Conservation (phyloP, 2,113 vertebrate species). For the Catharus minimus region DNA sequence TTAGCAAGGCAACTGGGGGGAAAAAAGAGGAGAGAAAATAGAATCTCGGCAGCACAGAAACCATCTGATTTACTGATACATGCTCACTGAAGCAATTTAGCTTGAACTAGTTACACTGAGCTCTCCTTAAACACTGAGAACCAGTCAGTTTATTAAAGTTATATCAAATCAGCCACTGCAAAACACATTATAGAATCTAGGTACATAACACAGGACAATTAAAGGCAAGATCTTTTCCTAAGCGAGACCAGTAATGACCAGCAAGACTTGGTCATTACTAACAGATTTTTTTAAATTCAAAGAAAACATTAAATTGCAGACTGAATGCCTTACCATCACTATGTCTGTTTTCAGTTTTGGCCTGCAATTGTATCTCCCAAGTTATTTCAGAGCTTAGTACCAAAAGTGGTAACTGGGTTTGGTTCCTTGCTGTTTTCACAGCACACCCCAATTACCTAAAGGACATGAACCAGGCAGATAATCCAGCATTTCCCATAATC, state of each 20-base stretch:
- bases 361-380: neutral
- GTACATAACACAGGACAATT: neutral
- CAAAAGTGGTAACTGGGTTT: neutral
- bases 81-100: neutral
- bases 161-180: neutral
- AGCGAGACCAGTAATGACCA: neutral
- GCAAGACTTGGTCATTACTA: neutral
- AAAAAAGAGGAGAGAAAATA: neutral
- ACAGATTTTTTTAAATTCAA: neutral
- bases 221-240: neutral
- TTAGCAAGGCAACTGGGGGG: fast-evolving
- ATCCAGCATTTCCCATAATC: neutral
- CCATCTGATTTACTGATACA: neutral
- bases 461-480: neutral
- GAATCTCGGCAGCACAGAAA: neutral
- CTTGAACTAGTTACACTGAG: neutral
- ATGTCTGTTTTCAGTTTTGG: neutral
- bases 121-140: neutral
- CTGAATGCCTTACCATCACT: neutral
- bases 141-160: neutral
- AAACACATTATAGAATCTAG: neutral
- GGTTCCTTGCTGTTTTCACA: neutral
- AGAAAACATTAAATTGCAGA: neutral
- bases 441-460: fast-evolving
- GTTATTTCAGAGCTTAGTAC: neutral